Evolutionary conservation across 2,797 vertebrate genomes (phyloP), one percentile per base, ranked within the genome.

Genomic region (Synanceia verrucosa): DNA sequence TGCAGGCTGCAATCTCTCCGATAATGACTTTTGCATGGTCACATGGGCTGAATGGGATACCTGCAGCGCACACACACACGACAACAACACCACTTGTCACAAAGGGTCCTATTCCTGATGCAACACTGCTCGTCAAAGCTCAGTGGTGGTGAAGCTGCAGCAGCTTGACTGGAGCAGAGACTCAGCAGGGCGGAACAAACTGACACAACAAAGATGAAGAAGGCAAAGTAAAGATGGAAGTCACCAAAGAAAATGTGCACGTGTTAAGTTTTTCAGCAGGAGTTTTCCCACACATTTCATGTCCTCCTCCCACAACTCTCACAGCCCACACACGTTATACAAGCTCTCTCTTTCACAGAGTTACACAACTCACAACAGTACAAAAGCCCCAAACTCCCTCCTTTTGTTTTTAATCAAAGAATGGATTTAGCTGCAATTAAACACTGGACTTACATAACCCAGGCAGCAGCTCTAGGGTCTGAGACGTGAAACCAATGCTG

Each of bases 251-350:
- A 31, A 46, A 11, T 48, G 33, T 21, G 18, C 68, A 19, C 26
- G 39, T 70, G 58, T 67, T n/a, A 33, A 47, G 57, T 63, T 37
- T 56, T 50, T 57, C 39, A 37, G 67, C 39, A 59, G 67, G 65
- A 76, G 58, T 67, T 79, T 84, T 82, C 62, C 70, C 34, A 79
- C 73, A 72, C 69, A 55, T 57, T 13, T 56, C 39, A 55, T 37
- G 47, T 79, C 41, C 0, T 55, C 65, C 73, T 78, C 70, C 78
- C 51, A 77, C 78, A 67, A 28, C 28, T 43, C 39, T 36, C 41
- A 37, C 36, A 61, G 48, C 70, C 78, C 66, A 85, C 82, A 83
- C 82, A 29, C 9, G 14, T 79, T 66, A 81, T 28, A 79, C 74
- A 84, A 67, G 71, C 52, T 63, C 41, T 29, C 50, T 50, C 51